Evolutionary conservation across 2,797 vertebrate species (phyloP).

Genomic region (Enteromius trimaculatus): DNA sequence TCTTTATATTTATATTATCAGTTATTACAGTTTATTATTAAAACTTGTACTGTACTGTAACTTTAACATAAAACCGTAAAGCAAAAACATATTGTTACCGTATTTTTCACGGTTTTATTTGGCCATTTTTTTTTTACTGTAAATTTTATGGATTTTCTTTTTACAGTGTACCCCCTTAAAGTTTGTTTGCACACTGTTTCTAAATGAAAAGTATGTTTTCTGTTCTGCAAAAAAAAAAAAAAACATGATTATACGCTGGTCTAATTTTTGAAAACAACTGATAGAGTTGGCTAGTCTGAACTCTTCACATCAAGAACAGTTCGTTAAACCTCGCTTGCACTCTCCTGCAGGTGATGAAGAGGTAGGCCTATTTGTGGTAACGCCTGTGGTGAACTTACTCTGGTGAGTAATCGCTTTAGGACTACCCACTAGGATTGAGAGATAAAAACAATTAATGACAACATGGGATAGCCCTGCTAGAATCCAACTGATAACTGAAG

Average conservation of each 20-base stretch:
- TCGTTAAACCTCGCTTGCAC: slow-evolving; percentile 13
- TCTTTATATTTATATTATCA: too few species aligned
- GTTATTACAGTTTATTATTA: too few species aligned
- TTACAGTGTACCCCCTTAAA: not conserved
- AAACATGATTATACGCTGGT: not conserved
- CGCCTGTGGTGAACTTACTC: slow-evolving; percentile 53
- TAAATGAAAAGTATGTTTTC: not conserved
- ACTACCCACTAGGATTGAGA: slow-evolving; percentile 44
- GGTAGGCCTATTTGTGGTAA: slow-evolving; percentile 37
- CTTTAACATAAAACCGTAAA: too few species aligned
- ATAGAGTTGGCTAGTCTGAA: slow-evolving; percentile 1
- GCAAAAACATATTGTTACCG: too few species aligned
- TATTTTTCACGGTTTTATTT: too few species aligned
- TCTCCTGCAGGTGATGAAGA: slow-evolving; percentile 13
- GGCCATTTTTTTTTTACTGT: too few species aligned
- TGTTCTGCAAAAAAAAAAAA: not conserved
- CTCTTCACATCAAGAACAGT: slow-evolving; percentile 1
- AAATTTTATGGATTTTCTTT: too few species aligned
- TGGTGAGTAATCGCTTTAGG: slow-evolving; percentile 62
- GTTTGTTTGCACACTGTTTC: not conserved
- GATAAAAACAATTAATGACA: slow-evolving; percentile 44
- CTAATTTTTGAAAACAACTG: not conserved
- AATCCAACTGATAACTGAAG: not conserved
- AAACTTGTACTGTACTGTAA: too few species aligned
- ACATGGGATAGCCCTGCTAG: slow-evolving; percentile 10